Percentiles rank a stretch among this genome's conserved stretches.
Evolutionary conservation across 2,888 invertebrate species (phyloP).

Genomic region (Philonicus albiceps): DNA sequence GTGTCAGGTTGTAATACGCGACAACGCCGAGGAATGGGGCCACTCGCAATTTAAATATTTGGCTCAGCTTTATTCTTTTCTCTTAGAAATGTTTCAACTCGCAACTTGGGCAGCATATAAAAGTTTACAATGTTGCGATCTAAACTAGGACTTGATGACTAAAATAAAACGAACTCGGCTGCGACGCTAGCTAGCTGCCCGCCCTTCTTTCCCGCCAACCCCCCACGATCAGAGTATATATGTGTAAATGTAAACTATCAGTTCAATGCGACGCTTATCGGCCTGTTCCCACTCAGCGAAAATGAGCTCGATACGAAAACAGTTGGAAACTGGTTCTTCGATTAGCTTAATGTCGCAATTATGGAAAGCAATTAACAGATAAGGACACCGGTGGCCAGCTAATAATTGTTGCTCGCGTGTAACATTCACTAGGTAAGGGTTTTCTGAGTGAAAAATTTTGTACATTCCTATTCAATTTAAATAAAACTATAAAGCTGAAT

Average conservation of each 20-base stretch:
- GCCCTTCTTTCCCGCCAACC: neutral
- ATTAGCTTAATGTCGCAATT: neutral
- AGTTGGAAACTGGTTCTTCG: neutral
- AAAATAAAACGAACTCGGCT: conserved; percentile 15
- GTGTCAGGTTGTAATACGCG: neutral
- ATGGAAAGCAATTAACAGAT: neutral
- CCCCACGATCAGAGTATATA: neutral
- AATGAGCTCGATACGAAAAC: neutral
- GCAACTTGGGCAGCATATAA: neutral
- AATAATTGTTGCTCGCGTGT: neutral
- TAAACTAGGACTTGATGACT: neutral
- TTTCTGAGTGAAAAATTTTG: neutral
- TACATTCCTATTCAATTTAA: neutral
- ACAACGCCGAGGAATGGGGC: neutral
- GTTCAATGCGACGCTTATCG: neutral
- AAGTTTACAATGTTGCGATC: conserved; percentile 25
- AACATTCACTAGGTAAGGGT: neutral
- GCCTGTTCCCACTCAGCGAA: neutral
- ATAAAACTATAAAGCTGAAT: neutral
- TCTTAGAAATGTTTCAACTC: neutral
- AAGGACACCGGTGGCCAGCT: neutral
- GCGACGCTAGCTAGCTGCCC: neutral
- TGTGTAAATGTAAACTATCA: neutral
- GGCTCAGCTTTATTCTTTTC: conserved; percentile 1
- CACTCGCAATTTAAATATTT: neutral